phyloP scores from a whole-genome alignment of 1,140 invertebrate species.

The Cotesia typhae region DNA sequence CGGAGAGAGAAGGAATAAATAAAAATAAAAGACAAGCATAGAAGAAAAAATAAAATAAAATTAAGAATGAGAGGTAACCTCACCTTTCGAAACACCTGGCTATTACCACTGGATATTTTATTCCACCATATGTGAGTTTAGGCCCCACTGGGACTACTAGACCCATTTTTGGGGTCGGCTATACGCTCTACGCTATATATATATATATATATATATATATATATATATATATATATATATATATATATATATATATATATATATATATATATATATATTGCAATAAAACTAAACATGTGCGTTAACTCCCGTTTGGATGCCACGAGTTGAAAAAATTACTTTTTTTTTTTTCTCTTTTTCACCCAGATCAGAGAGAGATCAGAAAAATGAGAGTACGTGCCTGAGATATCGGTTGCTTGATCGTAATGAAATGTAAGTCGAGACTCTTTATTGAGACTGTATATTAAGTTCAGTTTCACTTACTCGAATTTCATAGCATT shows the following conservation, averaged over 20 bases:
- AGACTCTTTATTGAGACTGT: too few species aligned
- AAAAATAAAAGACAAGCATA: background rate
- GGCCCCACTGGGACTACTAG: conserved; percentile 63
- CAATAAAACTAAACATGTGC: conserved; percentile 20
- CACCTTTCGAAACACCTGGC: conserved; percentile 64
- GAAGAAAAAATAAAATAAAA: background rate
- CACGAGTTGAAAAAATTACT: too few species aligned
- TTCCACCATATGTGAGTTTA: conserved; percentile 55
- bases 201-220: background rate
- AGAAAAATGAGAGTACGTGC: too few species aligned
- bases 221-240: background rate
- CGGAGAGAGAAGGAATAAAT: background rate
- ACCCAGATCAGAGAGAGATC: too few species aligned
- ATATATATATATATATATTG: background rate
- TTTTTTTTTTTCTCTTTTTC: too few species aligned
- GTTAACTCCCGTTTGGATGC: conserved; percentile 2
- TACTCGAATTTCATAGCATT: too few species aligned
- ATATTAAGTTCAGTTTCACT: too few species aligned
- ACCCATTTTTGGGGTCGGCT: conserved; percentile 58
- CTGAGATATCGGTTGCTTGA: too few species aligned
- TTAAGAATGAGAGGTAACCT: conserved; percentile 40
- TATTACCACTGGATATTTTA: conserved; percentile 59
- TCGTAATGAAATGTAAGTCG: too few species aligned
- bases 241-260: background rate
- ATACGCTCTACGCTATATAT: background rate